These are phyloP conservation scores for Eilema depressum DNA, from an alignment of 2,888 invertebrate genomes.

Conservation along the genomic window DNA sequence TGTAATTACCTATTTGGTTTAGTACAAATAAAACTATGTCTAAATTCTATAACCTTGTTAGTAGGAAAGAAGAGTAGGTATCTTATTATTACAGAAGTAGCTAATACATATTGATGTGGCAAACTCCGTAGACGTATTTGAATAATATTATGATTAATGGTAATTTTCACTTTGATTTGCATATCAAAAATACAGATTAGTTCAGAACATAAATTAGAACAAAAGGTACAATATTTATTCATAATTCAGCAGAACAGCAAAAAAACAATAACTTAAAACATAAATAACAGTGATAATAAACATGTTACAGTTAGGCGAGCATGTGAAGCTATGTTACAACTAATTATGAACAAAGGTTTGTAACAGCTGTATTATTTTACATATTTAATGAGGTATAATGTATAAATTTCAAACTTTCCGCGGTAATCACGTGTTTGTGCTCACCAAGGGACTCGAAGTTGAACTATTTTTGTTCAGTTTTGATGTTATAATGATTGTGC, in stretches of 20 bases:
- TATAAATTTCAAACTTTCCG: constrained; percentile 1
- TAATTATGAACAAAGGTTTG: neutral
- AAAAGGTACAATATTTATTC: neutral
- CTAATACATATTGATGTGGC: too few species aligned
- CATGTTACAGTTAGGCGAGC: neutral
- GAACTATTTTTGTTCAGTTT: neutral
- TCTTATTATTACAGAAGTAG: neutral
- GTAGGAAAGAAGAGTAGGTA: too few species aligned
- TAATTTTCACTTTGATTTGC: neutral
- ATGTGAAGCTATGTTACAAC: neutral
- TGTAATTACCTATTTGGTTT: too few species aligned
- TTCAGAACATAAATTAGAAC: neutral
- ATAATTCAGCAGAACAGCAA: neutral
- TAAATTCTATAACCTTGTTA: neutral
- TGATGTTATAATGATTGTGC: neutral
- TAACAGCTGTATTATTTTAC: neutral
- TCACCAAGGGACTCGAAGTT: neutral
- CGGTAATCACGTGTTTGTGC: neutral
- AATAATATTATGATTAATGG: neutral
- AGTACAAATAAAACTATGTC: too few species aligned
- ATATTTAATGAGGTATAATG: neutral
- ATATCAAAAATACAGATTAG: neutral
- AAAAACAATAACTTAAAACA: neutral
- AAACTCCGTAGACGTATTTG: too few species aligned
- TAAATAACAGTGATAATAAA: constrained; percentile 1